Conservation (phyloP, 2,113 vertebrate species). For the Mesembrinibis cayennensis region DNA sequence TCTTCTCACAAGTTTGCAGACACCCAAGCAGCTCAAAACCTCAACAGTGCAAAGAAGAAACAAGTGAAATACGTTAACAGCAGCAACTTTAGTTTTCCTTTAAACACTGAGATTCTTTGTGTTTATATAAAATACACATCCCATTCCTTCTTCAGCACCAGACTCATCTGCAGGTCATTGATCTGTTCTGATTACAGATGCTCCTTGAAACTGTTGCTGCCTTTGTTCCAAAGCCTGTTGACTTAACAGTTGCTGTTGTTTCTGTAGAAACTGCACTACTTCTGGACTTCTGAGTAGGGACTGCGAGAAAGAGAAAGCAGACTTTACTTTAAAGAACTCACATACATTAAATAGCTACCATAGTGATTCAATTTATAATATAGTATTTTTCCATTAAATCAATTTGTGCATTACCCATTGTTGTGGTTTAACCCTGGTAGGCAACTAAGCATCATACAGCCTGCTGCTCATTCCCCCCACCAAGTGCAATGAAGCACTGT, state of each 20-base stretch:
- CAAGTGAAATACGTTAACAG: neutral
- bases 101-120: neutral
- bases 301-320: constrained; percentile 67
- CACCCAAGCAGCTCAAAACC: constrained; percentile 18
- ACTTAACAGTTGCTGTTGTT: constrained; percentile 90
- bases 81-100: neutral
- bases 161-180: neutral
- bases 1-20: neutral
- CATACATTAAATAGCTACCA: neutral
- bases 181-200: constrained; percentile 59
- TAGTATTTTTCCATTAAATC: neutral
- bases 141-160: neutral
- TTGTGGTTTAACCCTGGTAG: neutral
- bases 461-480: neutral
- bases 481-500: neutral
- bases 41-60: constrained; percentile 51
- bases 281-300: constrained; percentile 96
- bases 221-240: constrained; percentile 84
- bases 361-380: neutral
- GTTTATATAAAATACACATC: neutral
- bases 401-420: neutral
- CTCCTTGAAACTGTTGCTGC: constrained; percentile 84
- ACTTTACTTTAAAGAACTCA: neutral
- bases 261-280: constrained; percentile 97
- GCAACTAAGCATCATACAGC: neutral